Base-by-base conservation (phyloP, 2,888 invertebrate species). In the Limnephilus auricula region DNA sequence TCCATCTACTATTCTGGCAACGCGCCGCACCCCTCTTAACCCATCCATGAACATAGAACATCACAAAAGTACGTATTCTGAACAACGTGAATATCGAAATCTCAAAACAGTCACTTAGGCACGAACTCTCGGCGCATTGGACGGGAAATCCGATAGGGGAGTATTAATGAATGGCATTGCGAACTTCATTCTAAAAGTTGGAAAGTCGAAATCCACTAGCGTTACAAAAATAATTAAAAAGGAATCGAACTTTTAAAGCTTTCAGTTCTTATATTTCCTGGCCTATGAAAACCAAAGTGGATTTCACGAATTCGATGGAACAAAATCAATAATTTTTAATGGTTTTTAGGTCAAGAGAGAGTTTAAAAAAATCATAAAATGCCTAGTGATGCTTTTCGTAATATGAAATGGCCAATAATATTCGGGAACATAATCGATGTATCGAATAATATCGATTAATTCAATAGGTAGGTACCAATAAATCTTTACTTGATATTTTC, bases 21-120 rank as follows among this genome's bases (percentile, higher is more conserved):
- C 3, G 82, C 82, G 37, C 12, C 40, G 40, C 34, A 25, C 12
- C 40, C 32, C 84, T n/a, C 84, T 31, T 18, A 18, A 34, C 34
- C 78, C 87, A 34, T 31, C 78, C 12, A 40, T 40, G 40, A 40
- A 40, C 40, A 0, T 12, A 40, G 40, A 40, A 40, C 40, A 40
- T 40, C 12, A 40, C 78, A 34, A 25, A 15, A 87, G n/a, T 65
- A 78, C 32, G 25, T 87, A 32, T 78, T 65, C 32, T 50, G 65
- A 87, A 87, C 78, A 87, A 87, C 87, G 78, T 50, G 87, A 87
- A 87, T 78, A 87, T 87, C 32, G n/a, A 87, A 87, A 87, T 78
- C 87, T 87, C 87, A 34, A 65, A 87, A 87, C 87, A 87, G 87
- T 78, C 87, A 87, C 87, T 87, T 87, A 65, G 32, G 87, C 87